phyloP scores from a whole-genome alignment of 2,797 vertebrate species.

The Fratercula arctica region DNA sequence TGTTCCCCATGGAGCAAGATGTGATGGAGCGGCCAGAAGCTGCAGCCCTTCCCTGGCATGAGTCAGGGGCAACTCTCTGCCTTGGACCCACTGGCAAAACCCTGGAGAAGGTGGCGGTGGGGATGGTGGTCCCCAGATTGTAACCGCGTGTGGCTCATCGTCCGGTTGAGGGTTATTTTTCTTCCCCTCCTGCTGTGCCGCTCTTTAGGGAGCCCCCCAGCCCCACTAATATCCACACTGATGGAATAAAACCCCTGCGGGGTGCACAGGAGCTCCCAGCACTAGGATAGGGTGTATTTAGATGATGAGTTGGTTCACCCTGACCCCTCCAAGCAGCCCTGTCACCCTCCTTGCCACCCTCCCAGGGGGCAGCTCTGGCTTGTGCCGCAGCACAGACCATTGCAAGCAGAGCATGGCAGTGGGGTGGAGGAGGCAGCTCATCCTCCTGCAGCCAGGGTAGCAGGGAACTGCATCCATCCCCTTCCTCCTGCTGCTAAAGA shows the following conservation, averaged over 20 bases:
- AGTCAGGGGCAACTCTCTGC: neutral
- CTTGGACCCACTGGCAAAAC: neutral
- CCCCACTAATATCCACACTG: neutral
- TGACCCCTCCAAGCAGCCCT: neutral
- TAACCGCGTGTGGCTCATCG: fast-evolving
- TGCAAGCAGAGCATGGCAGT: fast-evolving
- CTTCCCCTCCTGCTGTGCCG: neutral
- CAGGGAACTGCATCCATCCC: neutral
- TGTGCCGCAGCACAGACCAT: fast-evolving
- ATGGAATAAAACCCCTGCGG: neutral
- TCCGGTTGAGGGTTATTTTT: neutral
- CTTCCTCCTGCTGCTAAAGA: neutral
- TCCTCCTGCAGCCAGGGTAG: neutral
- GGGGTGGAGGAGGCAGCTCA: neutral
- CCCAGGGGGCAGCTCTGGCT: neutral
- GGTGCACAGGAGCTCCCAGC: neutral
- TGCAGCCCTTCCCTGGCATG: neutral
- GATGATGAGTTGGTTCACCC: neutral
- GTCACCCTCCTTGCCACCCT: neutral
- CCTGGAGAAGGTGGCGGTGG: neutral
- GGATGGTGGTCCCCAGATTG: fast-evolving
- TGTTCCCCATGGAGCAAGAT: neutral
- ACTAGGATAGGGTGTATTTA: neutral
- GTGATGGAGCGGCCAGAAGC: neutral
- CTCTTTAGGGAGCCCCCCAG: neutral